Evolutionary conservation across 2,888 invertebrate genomes (phyloP).

Genomic region (Scotopteryx bipunctaria): DNA sequence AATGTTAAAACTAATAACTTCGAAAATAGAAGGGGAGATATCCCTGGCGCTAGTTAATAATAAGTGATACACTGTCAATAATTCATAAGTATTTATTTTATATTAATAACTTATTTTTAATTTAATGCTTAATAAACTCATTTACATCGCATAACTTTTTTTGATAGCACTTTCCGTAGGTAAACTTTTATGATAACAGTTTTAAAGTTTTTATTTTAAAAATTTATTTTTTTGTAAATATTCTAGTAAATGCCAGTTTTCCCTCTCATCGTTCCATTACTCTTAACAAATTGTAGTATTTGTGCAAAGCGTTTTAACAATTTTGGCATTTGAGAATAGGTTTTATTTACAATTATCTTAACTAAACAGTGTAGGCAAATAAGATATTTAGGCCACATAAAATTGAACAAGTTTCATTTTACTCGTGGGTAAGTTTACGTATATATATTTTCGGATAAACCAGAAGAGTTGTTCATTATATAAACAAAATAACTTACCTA

Average conservation of each 20-base stretch:
- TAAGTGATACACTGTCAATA: conserved; percentile 25
- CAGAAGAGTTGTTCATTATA: no score
- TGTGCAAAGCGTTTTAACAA: conserved; percentile 16
- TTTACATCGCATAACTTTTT: conserved; percentile 4
- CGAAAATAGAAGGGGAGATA: conserved; percentile 18
- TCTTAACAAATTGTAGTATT: not conserved
- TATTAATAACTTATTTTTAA: conserved; percentile 28
- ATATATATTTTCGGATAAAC: no score
- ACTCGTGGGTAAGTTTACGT: no score
- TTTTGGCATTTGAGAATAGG: conserved; percentile 26
- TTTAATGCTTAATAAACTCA: conserved; percentile 14
- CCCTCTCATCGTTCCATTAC: not conserved
- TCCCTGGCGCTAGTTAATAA: conserved; percentile 16
- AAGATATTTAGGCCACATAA: not conserved
- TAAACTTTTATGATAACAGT: not conserved
- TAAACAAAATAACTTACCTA: not conserved
- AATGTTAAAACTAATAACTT: not conserved
- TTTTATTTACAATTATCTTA: conserved; percentile 16
- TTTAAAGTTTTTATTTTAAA: not conserved
- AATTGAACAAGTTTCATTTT: no score
- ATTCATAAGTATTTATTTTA: conserved; percentile 33
- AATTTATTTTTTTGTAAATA: conserved; percentile 1
- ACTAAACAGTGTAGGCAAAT: conserved; percentile 3
- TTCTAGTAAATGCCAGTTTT: conserved; percentile 8
- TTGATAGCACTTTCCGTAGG: conserved; percentile 9